Conservation (phyloP, 2,888 invertebrate species). For the Drosophila percnosoma region DNA sequence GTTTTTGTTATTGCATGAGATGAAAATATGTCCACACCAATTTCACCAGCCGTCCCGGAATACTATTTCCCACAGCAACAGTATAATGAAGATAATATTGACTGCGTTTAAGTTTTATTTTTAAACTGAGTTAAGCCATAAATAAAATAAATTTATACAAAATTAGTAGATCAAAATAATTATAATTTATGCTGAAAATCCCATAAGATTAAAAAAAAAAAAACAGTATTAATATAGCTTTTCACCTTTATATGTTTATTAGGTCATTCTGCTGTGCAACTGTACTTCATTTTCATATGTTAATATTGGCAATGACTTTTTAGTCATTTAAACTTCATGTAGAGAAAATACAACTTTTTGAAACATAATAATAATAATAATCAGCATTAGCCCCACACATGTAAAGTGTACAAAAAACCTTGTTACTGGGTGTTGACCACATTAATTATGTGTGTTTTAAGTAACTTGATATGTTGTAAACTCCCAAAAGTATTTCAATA, state of each 20-base stretch:
- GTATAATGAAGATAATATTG: slow-evolving; percentile 31
- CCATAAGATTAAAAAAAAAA: not conserved
- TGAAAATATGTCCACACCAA: slow-evolving; percentile 38
- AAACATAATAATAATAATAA: not conserved
- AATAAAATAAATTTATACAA: not conserved
- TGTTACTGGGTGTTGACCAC: not conserved
- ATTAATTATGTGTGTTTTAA: slow-evolving; percentile 5
- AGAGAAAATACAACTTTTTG: not conserved
- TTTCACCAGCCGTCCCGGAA: slow-evolving; percentile 27
- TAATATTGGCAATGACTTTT: not conserved
- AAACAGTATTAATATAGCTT: not conserved
- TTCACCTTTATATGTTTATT: not conserved
- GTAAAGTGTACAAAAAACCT: not conserved
- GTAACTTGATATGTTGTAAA: not conserved
- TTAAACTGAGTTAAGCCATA: not conserved
- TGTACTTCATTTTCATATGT: not conserved
- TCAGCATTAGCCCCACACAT: not conserved
- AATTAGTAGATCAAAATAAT: not conserved
- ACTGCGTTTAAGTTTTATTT: slow-evolving; percentile 47
- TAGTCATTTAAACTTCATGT: not conserved
- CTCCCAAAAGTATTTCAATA: slow-evolving; percentile 27
- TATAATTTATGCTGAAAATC: not conserved
- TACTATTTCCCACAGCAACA: slow-evolving; percentile 59
- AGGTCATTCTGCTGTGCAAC: not conserved
- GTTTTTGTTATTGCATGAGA: slow-evolving; percentile 24